Evolutionary conservation across 2,888 invertebrate genomes (phyloP).

Genomic region (Megalurothrips usitatus): DNA sequence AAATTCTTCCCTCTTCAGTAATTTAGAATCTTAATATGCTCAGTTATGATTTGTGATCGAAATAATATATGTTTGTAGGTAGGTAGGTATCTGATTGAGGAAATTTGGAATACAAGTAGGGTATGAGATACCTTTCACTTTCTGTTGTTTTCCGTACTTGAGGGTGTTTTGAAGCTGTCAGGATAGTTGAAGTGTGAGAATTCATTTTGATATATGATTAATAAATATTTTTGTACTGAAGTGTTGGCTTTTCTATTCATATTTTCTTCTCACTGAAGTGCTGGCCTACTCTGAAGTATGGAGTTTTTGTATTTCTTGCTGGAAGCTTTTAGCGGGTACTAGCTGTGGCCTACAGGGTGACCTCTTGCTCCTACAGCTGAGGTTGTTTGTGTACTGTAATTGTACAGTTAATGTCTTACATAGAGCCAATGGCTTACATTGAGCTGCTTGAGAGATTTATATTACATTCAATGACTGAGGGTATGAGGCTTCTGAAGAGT

Average conservation of each 20-base stretch:
- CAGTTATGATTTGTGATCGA: conserved; percentile 25
- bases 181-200: conserved; percentile 21
- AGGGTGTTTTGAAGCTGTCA: background rate
- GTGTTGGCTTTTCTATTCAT: conserved; percentile 17
- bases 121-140: background rate
- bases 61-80: conserved; percentile 7
- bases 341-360: conserved; percentile 18
- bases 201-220: conserved; percentile 25
- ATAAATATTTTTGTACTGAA: conserved; percentile 27
- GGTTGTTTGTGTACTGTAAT: background rate
- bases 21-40: conserved; percentile 11
- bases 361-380: background rate
- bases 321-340: background rate
- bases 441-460: background rate
- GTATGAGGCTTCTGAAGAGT: too few relatives aligned
- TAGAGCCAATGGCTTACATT: background rate
- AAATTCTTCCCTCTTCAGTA: background rate
- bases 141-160: conserved; percentile 9
- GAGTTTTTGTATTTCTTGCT: background rate
- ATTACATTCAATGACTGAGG: background rate
- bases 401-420: background rate
- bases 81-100: background rate
- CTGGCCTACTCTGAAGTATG: background rate
- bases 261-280: background rate
- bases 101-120: conserved; percentile 8